These are phyloP conservation scores for Micoletzkya japonica DNA, from an alignment of 2,888 invertebrate species.

Conservation along the genomic window DNA sequence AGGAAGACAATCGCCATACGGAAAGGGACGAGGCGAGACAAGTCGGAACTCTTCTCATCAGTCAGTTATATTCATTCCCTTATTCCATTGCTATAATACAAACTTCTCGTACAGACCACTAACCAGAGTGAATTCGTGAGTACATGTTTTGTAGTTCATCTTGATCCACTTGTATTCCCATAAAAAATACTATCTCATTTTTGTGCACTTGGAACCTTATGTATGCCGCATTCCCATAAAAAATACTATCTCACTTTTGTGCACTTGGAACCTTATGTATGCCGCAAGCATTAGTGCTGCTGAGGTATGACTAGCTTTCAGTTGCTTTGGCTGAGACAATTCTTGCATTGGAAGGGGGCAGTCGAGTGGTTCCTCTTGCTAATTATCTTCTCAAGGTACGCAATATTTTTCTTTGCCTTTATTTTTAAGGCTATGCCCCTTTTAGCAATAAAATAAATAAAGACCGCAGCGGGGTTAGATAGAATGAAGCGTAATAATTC, in stretches of 20 bases:
- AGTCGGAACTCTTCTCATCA: constrained; percentile 47
- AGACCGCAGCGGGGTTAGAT: too few relatives aligned
- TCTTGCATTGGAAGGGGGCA: constrained; percentile 33
- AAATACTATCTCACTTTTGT: not conserved
- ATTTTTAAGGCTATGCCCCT: too few relatives aligned
- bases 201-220: not conserved
- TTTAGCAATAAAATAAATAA: too few relatives aligned
- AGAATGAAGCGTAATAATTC: too few relatives aligned
- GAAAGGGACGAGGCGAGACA: constrained; percentile 26
- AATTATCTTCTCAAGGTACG: constrained; percentile 42
- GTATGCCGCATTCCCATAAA: not conserved
- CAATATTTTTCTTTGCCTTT: constrained; percentile 15
- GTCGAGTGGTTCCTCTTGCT: constrained; percentile 34
- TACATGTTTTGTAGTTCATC: too few relatives aligned
- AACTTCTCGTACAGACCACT: too few relatives aligned
- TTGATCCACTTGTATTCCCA: not conserved
- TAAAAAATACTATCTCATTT: too few relatives aligned
- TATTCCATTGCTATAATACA: too few relatives aligned
- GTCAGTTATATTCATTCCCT: constrained; percentile 30
- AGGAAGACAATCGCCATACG: constrained; percentile 3
- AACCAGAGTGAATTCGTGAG: too few relatives aligned
- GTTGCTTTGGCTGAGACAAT: constrained; percentile 41
- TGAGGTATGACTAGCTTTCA: constrained; percentile 29
- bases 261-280: too few relatives aligned
- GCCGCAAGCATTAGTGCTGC: too few relatives aligned